phyloP scores from a whole-genome alignment of 2,113 vertebrate species.

The Muntiacus reevesi region DNA sequence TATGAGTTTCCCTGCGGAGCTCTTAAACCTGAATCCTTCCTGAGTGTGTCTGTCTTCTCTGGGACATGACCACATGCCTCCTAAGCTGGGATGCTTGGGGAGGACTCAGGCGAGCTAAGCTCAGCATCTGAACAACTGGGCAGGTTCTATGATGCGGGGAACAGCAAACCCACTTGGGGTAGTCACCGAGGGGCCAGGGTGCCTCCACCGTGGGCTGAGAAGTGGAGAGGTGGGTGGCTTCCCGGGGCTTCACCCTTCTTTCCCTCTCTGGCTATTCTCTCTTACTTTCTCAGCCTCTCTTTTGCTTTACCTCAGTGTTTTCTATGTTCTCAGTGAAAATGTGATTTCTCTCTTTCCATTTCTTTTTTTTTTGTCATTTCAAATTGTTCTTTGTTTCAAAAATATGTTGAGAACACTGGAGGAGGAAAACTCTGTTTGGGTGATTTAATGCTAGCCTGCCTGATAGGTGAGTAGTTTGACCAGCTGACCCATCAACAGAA shows the following conservation, averaged over 20 bases:
- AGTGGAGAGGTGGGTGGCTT: fast-evolving
- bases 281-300: neutral
- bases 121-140: fast-evolving
- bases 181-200: fast-evolving
- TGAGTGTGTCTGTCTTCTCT: neutral
- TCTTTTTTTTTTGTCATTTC: neutral
- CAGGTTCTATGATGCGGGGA: neutral
- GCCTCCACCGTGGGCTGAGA: fast-evolving
- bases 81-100: fast-evolving
- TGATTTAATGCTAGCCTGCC: neutral
- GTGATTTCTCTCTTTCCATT: neutral
- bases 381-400: neutral
- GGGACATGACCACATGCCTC: fast-evolving
- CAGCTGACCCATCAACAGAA: neutral
- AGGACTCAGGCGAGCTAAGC: neutral
- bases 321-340: neutral
- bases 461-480: neutral
- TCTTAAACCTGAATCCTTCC: neutral
- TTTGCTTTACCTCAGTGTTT: neutral
- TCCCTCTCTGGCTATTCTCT: neutral
- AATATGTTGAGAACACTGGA: neutral
- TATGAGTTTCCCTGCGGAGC: too few relatives aligned
- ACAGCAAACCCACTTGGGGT: fast-evolving
- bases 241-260: fast-evolving
- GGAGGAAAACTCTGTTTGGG: neutral